phyloP scores from a whole-genome alignment of 2,113 vertebrate species.

The Esox niger region DNA sequence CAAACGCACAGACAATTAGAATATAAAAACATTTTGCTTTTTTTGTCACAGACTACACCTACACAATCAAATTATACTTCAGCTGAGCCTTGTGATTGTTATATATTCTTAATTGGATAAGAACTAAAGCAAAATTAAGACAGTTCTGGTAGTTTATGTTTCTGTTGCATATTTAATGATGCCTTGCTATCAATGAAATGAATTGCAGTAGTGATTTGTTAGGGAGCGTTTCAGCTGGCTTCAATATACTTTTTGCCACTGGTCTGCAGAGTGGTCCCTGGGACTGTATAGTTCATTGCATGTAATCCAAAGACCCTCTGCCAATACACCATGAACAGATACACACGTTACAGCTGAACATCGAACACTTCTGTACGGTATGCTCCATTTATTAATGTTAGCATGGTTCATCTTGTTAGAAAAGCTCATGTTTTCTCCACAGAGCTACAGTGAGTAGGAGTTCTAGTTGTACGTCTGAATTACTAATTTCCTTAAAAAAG shows the following conservation, averaged over 20 bases:
- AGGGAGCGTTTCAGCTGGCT: background rate
- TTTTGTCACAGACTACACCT: background rate
- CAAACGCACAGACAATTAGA: background rate
- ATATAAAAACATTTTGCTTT: no score
- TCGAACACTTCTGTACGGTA: constrained; percentile 3
- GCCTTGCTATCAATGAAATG: constrained; percentile 34
- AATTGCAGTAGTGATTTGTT: background rate
- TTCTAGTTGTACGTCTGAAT: constrained; percentile 14
- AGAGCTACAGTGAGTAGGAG: constrained; percentile 4
- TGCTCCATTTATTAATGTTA: background rate
- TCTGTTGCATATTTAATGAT: constrained; percentile 28
- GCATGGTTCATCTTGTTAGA: background rate
- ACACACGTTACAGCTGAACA: background rate
- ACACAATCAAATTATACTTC: background rate
- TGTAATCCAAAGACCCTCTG: constrained; percentile 26
- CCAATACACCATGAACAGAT: background rate
- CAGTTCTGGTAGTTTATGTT: no score
- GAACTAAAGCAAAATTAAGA: no score
- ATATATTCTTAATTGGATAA: no score
- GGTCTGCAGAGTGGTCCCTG: constrained; percentile 29
- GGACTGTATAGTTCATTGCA: constrained; percentile 43
- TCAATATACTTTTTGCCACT: constrained; percentile 3
- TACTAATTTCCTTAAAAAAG: constrained; percentile 24
- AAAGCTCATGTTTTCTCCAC: background rate
- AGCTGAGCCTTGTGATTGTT: background rate